phyloP scores from a whole-genome alignment of 2,113 vertebrate genomes.

The Notothenia coriiceps region DNA sequence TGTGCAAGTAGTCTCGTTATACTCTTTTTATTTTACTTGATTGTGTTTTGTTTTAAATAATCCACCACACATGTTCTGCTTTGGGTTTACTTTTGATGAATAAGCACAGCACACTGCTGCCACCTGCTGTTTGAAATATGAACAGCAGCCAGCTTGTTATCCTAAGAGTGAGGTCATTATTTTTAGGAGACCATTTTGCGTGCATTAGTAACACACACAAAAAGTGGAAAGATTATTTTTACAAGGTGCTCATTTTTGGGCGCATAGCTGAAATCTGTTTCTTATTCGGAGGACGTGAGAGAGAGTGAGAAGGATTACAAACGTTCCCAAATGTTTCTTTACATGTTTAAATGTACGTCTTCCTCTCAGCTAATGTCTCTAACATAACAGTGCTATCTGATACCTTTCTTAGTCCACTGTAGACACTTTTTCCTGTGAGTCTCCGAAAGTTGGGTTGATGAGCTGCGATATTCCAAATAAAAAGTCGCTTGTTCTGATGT shows the following conservation, averaged over 20 bases:
- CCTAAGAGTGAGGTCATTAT: conserved; percentile 48
- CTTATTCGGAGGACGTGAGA: too few relatives aligned
- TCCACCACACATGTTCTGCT: conserved; percentile 20
- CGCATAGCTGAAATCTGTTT: neutral
- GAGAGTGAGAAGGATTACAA: neutral
- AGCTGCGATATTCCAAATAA: conserved; percentile 75
- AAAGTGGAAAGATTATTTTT: conserved; percentile 41
- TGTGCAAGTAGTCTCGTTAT: conserved; percentile 10
- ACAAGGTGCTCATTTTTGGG: conserved; percentile 29
- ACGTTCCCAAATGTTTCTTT: conserved; percentile 35
- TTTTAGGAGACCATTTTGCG: conserved; percentile 38
- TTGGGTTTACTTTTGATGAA: conserved; percentile 28
- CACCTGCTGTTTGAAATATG: conserved; percentile 67
- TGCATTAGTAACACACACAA: conserved; percentile 31
- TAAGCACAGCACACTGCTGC: conserved; percentile 70
- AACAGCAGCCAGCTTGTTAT: conserved; percentile 22
- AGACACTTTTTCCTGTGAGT: conserved; percentile 33
- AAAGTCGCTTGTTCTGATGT: conserved; percentile 71
- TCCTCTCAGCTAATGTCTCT: conserved; percentile 31
- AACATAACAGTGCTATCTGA: conserved; percentile 27
- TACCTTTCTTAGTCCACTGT: conserved; percentile 1
- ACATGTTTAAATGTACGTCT: conserved; percentile 5
- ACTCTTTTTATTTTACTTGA: conserved; percentile 13
- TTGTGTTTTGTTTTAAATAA: conserved; percentile 19
- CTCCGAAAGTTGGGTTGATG: conserved; percentile 50